Conservation (phyloP, 2,888 invertebrate species). For the Bembecia ichneumoniformis region DNA sequence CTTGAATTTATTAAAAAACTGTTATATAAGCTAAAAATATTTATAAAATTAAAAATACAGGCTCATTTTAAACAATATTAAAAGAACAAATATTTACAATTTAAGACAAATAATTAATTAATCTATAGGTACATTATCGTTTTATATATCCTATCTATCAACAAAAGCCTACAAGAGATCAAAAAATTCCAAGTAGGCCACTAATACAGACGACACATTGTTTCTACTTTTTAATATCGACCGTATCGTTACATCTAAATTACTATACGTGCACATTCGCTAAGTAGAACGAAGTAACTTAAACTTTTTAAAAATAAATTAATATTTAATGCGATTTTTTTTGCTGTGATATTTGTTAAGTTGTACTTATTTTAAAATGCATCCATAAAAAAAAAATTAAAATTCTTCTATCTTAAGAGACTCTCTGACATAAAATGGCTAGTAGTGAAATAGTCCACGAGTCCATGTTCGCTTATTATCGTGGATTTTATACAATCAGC, state of each 20-base stretch:
- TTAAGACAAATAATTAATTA: constrained; percentile 53
- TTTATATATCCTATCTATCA: constrained; percentile 61
- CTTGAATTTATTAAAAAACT: constrained; percentile 43
- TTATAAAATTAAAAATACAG: constrained; percentile 59
- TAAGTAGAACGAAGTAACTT: constrained; percentile 62
- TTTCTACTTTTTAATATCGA: constrained; percentile 56
- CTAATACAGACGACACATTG: constrained; percentile 63
- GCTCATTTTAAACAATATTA: constrained; percentile 27
- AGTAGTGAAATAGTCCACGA: too few relatives aligned
- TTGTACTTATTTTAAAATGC: constrained; percentile 68
- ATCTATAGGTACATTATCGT: constrained; percentile 55
- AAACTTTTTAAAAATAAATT: constrained; percentile 65
- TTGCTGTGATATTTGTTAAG: constrained; percentile 17
- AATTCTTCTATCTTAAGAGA: too few relatives aligned
- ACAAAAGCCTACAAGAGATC: constrained; percentile 60
- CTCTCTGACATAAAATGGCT: too few relatives aligned
- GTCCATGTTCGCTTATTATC: too few relatives aligned
- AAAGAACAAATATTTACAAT: constrained; percentile 67
- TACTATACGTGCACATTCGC: constrained; percentile 65
- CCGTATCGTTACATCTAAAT: constrained; percentile 47
- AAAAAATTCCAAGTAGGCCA: constrained; percentile 57
- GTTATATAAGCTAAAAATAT: constrained; percentile 49
- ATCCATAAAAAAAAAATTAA: constrained; percentile 15
- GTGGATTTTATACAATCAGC: too few relatives aligned
- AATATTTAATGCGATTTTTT: constrained; percentile 33